Evolutionary conservation across 1,140 invertebrate genomes (phyloP).

Genomic region (Acromyrmex charruanus): DNA sequence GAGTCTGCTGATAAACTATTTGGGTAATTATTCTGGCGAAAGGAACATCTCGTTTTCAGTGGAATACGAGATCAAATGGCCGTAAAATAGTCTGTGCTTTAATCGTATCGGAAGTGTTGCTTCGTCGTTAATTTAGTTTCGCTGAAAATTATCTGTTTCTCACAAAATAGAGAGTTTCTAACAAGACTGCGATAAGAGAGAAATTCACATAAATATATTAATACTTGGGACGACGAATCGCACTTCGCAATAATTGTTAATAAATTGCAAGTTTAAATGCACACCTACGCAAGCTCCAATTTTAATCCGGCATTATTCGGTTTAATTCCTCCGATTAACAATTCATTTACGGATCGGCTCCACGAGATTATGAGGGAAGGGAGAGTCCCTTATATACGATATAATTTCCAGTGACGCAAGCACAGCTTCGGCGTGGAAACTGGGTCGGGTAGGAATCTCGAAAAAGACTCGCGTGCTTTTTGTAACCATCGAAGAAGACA

Average conservation of each 20-base stretch:
- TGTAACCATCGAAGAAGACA: background rate
- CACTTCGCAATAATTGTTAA: background rate
- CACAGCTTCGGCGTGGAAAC: constrained; percentile 59
- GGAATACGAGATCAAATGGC: background rate
- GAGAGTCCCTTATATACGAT: constrained; percentile 58
- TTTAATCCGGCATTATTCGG: constrained; percentile 32
- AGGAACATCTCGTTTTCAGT: background rate
- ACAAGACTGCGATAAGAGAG: background rate
- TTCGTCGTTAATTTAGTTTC: background rate
- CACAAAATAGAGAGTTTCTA: background rate
- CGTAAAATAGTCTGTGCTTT: background rate
- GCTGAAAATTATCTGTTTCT: background rate
- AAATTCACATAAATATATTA: constrained; percentile 4
- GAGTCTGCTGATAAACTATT: constrained; percentile 17
- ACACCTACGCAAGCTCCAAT: background rate
- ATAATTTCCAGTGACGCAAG: constrained; percentile 68
- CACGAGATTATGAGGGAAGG: constrained; percentile 3
- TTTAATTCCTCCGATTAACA: constrained; percentile 51
- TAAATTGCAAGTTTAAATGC: constrained; percentile 18
- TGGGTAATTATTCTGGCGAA: constrained; percentile 3
- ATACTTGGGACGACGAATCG: background rate
- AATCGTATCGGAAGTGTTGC: background rate
- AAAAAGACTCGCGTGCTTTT: constrained; percentile 49
- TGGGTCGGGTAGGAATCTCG: constrained; percentile 54
- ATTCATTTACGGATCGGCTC: constrained; percentile 43